Evolutionary conservation across 2,113 vertebrate species (phyloP).

Genomic region (Gopherus evgoodei): DNA sequence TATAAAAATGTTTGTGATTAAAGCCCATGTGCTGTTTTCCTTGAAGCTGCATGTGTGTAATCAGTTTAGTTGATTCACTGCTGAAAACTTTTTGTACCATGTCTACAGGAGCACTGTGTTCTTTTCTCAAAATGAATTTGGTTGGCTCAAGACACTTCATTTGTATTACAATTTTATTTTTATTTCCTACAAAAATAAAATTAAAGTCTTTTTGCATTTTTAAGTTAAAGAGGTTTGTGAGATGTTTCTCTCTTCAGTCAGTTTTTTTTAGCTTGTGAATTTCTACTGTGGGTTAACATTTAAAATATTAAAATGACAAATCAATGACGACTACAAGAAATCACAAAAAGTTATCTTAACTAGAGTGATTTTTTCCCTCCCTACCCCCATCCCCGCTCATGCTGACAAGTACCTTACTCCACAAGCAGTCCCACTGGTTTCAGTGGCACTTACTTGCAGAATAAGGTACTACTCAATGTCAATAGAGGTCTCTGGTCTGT

Average conservation of each 20-base stretch:
- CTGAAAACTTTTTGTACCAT: background rate
- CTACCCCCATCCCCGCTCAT: background rate
- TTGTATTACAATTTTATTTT: constrained; percentile 50
- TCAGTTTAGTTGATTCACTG: background rate
- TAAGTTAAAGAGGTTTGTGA: background rate
- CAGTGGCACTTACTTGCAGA: background rate
- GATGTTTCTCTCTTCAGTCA: background rate
- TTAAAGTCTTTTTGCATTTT: constrained; percentile 34
- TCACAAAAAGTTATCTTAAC: background rate
- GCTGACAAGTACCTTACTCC: background rate
- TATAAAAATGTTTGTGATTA: background rate
- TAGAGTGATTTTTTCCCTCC: background rate
- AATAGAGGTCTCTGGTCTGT: background rate
- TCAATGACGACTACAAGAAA: background rate
- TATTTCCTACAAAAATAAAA: constrained; percentile 61
- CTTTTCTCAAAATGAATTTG: background rate
- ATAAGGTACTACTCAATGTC: background rate
- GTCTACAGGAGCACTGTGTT: constrained; percentile 4
- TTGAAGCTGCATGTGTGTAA: background rate
- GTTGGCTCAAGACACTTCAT: constrained; percentile 29
- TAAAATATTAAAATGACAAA: background rate
- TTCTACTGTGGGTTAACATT: background rate
- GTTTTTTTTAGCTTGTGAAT: background rate
- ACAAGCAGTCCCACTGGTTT: background rate
- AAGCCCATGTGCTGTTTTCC: background rate